phyloP scores from a whole-genome alignment of 2,797 vertebrate genomes.

The Lagorchestes hirsutus region DNA sequence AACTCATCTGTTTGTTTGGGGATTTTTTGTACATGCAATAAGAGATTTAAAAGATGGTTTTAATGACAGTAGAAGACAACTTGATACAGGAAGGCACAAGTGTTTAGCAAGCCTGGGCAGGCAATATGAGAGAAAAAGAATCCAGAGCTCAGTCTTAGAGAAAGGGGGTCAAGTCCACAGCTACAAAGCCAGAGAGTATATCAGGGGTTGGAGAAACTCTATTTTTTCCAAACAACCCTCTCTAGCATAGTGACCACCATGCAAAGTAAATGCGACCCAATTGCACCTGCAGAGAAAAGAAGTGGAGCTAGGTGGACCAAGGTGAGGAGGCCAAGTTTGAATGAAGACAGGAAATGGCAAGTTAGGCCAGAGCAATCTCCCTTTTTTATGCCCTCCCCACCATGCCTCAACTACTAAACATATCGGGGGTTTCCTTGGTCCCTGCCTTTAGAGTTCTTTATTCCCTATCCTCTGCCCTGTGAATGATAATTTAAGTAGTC shows the following conservation, averaged over 20 bases:
- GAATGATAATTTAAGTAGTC: slow-evolving; percentile 12
- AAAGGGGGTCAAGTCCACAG: not conserved
- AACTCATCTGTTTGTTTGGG: accelerated
- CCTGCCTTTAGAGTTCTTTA: not conserved
- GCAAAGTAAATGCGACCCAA: not conserved
- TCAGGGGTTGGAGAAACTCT: accelerated
- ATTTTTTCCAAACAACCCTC: not conserved
- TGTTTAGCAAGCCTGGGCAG: not conserved
- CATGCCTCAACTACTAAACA: not conserved
- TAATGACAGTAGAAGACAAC: accelerated
- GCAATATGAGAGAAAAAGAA: accelerated
- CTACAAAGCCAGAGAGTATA: not conserved
- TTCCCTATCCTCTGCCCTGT: not conserved
- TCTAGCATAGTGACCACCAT: not conserved
- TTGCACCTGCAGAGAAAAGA: not conserved
- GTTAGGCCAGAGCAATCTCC: not conserved
- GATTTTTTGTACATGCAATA: not conserved
- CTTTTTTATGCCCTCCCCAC: accelerated
- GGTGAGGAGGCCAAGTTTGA: not conserved
- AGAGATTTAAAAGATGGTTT: not conserved
- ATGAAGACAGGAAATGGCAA: not conserved
- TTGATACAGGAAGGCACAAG: not conserved
- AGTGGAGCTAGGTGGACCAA: not conserved
- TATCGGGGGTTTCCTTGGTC: not conserved
- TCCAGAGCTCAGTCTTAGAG: not conserved